Conservation (phyloP, 2,113 vertebrate genomes). For the Hyla sarda region DNA sequence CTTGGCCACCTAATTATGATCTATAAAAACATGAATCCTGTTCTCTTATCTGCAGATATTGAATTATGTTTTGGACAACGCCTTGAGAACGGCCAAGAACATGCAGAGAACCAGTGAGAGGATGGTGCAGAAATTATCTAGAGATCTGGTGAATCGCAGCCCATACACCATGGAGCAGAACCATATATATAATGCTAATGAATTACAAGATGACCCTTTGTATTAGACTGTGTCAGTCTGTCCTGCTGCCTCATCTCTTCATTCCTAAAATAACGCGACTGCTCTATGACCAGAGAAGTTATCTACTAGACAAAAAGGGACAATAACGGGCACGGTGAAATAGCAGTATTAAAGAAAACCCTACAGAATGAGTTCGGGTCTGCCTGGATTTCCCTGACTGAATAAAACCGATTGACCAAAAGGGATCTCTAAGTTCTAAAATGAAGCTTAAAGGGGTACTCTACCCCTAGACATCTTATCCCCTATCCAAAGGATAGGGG, state of each 20-base stretch:
- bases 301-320: too few species aligned
- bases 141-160: constrained; percentile 80
- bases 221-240: neutral
- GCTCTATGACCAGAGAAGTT: too few species aligned
- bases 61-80: constrained; percentile 81
- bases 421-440: too few species aligned
- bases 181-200: neutral
- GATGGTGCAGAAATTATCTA: constrained; percentile 81
- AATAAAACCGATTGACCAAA: too few species aligned
- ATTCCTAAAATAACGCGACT: too few species aligned
- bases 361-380: too few species aligned
- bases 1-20: neutral
- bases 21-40: neutral
- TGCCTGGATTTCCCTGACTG: too few species aligned
- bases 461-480: too few species aligned
- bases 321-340: too few species aligned
- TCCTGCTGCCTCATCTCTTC: neutral
- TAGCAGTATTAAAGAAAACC: too few species aligned
- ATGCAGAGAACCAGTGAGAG: constrained; percentile 87
- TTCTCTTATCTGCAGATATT: constrained; percentile 72
- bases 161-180: neutral
- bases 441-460: too few species aligned
- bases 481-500: too few species aligned
- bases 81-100: constrained; percentile 79
- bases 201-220: neutral